Evolutionary conservation across 2,113 vertebrate genomes (phyloP), one percentile per base, ranked within the genome.

Genomic region (Misgurnus mizolepis): DNA sequence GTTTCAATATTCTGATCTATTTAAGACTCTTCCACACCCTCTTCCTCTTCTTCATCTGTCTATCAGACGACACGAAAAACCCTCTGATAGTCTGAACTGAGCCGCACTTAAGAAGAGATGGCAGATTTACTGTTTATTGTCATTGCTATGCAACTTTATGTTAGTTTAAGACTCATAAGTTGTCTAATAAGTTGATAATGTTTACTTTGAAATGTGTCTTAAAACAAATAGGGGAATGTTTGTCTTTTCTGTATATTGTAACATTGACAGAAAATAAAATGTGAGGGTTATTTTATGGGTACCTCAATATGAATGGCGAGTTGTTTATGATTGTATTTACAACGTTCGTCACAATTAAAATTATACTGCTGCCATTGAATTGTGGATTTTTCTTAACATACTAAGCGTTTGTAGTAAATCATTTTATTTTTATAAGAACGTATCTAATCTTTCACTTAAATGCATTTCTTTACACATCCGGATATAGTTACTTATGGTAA

Each of bases 401-500:
- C 15, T 45, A 43, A 10, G 6, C 4, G 6, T 39, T 56, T 64
- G 22, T 76, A 50, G 73, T 7, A 64, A 64, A 64, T 50, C 3
- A 40, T 66, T 77, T 76, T 50, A 65, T 66, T 66, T 53, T 39
- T 2, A 53, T 55, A 77, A 66, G 27, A 76, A 77, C 1, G 74
- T 14, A 76, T 55, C 75, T 77, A 77, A 77, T 66, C 49, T 66
- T 56, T 74, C 49, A 73, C 61, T 73, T 50, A 47, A 80, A 74
- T 47, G 61, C 70, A 41, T 67, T 18, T 53, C 27, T 82, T 65
- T 65, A 79, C 70, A 81, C 40, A 67, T 50, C 47, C 78, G 41
- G 61, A 78, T 73, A 78, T 82, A 22, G 22, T 58, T 56, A 79
- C 76, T 80, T 72, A 34, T 1, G 27, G 11, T 47, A 62, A 67